A percentile compares a stretch with the other conserved stretches of the same genome.
phyloP scores from a whole-genome alignment of 2,113 vertebrate genomes.

The Leptobrachium ailaonicum region DNA sequence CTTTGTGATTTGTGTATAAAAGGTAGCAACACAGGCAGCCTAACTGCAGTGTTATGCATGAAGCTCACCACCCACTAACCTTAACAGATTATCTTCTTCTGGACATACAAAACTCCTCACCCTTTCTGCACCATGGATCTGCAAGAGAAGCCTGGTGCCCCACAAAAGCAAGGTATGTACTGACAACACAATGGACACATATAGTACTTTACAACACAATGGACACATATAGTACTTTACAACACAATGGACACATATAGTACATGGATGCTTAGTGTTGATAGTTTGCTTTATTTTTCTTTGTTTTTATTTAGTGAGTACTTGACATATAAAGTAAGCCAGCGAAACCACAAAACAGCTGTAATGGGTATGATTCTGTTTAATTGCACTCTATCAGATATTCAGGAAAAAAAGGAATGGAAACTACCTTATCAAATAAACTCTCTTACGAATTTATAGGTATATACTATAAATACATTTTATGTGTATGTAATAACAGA shows the following conservation, averaged over 20 bases:
- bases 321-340: too few relatives aligned
- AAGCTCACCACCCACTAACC: conserved; percentile 54
- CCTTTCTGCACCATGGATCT: conserved; percentile 60
- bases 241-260: neutral
- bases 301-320: neutral
- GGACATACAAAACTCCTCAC: conserved; percentile 41
- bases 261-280: neutral
- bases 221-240: neutral
- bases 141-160: conserved; percentile 47
- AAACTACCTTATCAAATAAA: too few relatives aligned
- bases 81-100: conserved; percentile 65
- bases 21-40: conserved; percentile 66
- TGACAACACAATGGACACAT: neutral
- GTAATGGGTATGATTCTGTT: too few relatives aligned
- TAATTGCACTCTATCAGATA: too few relatives aligned
- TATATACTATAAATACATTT: too few relatives aligned
- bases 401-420: too few relatives aligned
- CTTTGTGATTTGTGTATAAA: conserved; percentile 28
- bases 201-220: too few relatives aligned
- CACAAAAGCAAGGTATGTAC: conserved; percentile 56
- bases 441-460: too few relatives aligned
- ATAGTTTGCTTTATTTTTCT: neutral
- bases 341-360: too few relatives aligned
- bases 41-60: conserved; percentile 57
- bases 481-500: too few relatives aligned